Percentiles rank a stretch among this genome's conserved stretches.
phyloP scores from a whole-genome alignment of 2,888 invertebrate genomes.

The Drosophila neoperkinsi region DNA sequence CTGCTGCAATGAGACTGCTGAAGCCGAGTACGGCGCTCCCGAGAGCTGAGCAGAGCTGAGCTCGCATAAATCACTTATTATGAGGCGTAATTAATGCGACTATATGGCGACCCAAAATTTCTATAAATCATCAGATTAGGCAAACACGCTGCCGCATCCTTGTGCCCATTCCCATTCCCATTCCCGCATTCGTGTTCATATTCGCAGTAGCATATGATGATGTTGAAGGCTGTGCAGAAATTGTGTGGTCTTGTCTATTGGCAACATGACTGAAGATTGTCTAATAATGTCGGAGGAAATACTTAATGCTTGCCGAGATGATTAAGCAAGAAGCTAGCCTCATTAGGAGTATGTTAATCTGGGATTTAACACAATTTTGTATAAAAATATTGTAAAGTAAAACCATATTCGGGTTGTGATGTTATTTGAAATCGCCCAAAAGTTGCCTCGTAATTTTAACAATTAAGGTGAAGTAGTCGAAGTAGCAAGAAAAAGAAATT shows the following conservation, averaged over 20 bases:
- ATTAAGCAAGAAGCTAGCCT: conserved; percentile 38
- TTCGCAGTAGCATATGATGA: conserved; percentile 32
- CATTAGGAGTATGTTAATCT: conserved; percentile 19
- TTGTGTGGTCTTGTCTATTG: conserved; percentile 41
- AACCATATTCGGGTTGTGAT: neutral
- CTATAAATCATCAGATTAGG: conserved; percentile 86
- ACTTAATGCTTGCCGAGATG: conserved; percentile 51
- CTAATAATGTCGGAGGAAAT: conserved; percentile 60
- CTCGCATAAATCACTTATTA: conserved; percentile 86
- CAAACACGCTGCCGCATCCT: conserved; percentile 61
- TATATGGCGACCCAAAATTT: conserved; percentile 85
- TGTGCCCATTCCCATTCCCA: neutral
- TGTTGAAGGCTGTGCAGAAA: conserved; percentile 27
- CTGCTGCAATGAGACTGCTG: conserved; percentile 11
- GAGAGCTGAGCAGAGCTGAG: conserved; percentile 45
- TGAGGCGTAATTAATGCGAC: conserved; percentile 86
- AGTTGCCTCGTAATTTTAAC: too few species aligned
- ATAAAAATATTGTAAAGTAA: conserved; percentile 8
- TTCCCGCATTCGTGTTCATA: neutral
- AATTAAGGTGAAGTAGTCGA: too few species aligned
- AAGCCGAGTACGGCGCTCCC: conserved; percentile 16
- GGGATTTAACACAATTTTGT: neutral
- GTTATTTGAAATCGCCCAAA: neutral
- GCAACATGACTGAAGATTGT: conserved; percentile 54
- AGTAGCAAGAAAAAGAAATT: too few species aligned